A percentile compares a stretch with the other conserved stretches of the same genome.
Evolutionary conservation across 2,888 invertebrate genomes (phyloP).

Genomic region (Andrena marginata): DNA sequence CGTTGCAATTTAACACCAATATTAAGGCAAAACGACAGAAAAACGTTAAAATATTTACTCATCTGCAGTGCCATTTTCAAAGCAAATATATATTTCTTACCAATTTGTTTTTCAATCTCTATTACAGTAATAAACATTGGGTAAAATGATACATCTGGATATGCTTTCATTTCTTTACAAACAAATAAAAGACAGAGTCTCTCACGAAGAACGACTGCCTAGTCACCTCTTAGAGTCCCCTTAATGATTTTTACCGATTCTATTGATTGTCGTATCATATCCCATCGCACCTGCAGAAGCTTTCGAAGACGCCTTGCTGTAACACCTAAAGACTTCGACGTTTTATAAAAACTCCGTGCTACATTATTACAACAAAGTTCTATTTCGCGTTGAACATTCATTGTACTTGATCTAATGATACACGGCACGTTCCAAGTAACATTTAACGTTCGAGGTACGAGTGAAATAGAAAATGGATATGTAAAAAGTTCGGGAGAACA

Average conservation of each 20-base stretch:
- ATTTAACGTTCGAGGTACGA: constrained; percentile 1
- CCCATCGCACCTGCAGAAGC: not conserved
- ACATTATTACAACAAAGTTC: not conserved
- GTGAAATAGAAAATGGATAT: constrained; percentile 42
- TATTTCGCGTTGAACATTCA: not conserved
- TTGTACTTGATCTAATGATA: constrained; percentile 40
- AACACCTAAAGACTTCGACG: not conserved
- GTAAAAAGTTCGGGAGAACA: constrained; percentile 23
- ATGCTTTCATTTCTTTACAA: no score
- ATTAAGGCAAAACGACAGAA: no score
- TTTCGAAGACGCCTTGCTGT: constrained; percentile 3
- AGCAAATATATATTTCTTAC: no score
- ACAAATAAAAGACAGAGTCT: no score
- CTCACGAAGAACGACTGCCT: no score
- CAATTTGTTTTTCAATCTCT: no score
- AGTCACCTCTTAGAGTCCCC: no score
- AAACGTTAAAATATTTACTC: no score
- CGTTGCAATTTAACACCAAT: no score
- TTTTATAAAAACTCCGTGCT: not conserved
- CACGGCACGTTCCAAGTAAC: not conserved
- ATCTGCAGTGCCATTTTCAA: no score
- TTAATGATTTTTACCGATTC: not conserved
- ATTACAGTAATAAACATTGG: no score
- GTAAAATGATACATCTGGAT: no score
- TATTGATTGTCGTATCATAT: constrained; percentile 41